Evolutionary conservation across 2,113 vertebrate genomes (phyloP).

Genomic region (Phainopepla nitens): DNA sequence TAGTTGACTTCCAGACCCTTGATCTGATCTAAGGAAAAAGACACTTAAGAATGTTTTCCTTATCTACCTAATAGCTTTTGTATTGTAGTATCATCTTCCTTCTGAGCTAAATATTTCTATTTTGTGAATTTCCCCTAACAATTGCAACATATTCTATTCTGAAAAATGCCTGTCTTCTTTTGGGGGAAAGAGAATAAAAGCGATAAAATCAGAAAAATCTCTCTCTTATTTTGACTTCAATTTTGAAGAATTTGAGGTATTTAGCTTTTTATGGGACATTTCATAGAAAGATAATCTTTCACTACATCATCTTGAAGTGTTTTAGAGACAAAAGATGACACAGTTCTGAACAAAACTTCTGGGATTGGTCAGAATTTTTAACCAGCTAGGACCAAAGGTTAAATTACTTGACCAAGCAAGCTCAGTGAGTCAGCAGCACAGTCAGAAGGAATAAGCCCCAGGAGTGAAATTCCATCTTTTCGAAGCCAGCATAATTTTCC

Average conservation of each 20-base stretch:
- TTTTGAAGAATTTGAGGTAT: neutral
- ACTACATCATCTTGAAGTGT: neutral
- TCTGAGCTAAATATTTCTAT: neutral
- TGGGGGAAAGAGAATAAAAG: rapidly evolving
- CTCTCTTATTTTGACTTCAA: neutral
- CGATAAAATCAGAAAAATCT: neutral
- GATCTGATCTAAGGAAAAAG: neutral
- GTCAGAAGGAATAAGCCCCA: neutral
- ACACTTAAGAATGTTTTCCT: neutral
- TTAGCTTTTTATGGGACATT: neutral
- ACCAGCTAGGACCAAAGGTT: neutral
- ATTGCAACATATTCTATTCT: neutral
- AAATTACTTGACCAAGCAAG: neutral
- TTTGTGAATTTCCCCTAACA: neutral
- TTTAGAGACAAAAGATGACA: neutral
- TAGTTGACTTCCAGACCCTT: neutral
- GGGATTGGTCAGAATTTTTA: neutral
- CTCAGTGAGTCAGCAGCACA: neutral
- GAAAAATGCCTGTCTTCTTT: neutral
- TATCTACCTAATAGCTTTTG: neutral
- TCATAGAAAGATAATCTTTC: neutral
- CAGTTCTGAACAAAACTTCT: neutral
- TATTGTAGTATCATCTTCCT: neutral
- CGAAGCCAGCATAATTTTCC: neutral
- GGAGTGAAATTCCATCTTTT: neutral